Evolutionary conservation across 2,113 vertebrate genomes (phyloP).

Genomic region (Python bivittatus): DNA sequence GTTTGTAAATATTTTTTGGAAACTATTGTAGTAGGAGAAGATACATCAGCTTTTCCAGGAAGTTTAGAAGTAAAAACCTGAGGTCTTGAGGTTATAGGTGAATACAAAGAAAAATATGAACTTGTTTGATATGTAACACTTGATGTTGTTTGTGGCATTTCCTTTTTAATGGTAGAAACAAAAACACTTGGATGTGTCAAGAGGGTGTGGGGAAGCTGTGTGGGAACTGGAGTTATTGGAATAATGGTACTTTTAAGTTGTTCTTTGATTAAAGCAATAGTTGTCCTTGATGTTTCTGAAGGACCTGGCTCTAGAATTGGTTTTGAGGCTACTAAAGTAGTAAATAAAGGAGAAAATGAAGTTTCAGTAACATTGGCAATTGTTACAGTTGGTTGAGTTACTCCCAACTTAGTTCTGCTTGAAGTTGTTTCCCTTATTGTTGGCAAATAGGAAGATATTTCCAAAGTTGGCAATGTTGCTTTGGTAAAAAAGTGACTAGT

Average conservation of each 20-base stretch:
- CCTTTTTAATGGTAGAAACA: conserved; percentile 23
- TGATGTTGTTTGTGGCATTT: conserved; percentile 22
- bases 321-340: conserved; percentile 34
- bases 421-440: conserved; percentile 32
- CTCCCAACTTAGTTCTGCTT: neutral
- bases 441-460: neutral
- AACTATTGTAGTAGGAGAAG: conserved; percentile 47
- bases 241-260: conserved; percentile 25
- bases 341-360: conserved; percentile 38
- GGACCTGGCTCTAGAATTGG: conserved; percentile 3
- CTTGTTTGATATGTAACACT: fast-evolving
- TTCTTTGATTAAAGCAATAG: conserved; percentile 23
- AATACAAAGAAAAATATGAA: conserved; percentile 33
- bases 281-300: conserved; percentile 40
- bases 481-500: conserved; percentile 4
- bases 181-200: neutral
- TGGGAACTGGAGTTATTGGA: conserved; percentile 9
- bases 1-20: conserved; percentile 59
- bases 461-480: conserved; percentile 1
- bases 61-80: conserved; percentile 22
- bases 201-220: neutral
- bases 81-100: conserved; percentile 25
- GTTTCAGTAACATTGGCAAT: conserved; percentile 32
- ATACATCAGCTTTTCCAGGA: conserved; percentile 14
- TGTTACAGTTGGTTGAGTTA: conserved; percentile 13